Evolutionary conservation across 1,140 invertebrate genomes (phyloP), one percentile per base, ranked within the genome.

Genomic region (Ceratoteleas bidentatus): DNA sequence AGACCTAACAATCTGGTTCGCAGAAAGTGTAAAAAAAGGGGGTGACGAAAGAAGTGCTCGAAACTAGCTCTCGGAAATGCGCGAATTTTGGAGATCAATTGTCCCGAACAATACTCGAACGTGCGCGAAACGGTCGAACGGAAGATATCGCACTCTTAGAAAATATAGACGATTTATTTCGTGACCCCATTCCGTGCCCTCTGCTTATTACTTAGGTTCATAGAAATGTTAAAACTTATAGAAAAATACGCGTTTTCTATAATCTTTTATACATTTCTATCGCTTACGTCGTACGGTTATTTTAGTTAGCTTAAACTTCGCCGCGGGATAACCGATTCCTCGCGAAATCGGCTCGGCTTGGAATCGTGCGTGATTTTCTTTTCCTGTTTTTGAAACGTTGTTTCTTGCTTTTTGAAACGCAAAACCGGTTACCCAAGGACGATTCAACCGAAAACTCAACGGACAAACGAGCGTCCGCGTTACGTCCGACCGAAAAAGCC

Each of bases 201-300:
- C 75, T 79, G 72, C 70, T 75, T 78, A 79, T 76, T n/a, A 54
- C 52, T 58, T 66, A 76, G 64, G 24, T 24, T 72, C 68, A 83
- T 83, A 76, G 75, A 79, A 83, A 83, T 79, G 81, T 77, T 79
- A 79, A 79, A 83, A 83, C 49, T 66, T 79, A 83, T 76, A 79
- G 75, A 79, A 83, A 83, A 79, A 83, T 83, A 83, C 66, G 33
- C 47, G 3, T 79, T 83, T 83, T 83, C 75, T 83, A 83, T 83
- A 78, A 78, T 70, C 74, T 78, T 83, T 83, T 73, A 83, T 83
- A 83, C 80, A 83, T 83, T 83, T 83, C 80, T 83, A 83, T 74
- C 24, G 53, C 65, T 43, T 83, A 83, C 50, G 15, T 69, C 40
- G 54, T 83, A 83, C 65, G 75, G 40, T 74, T 77, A 77, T 43